Evolutionary conservation across 64 coral and sea anemone genomes (phyloP), one percentile per base, ranked within the genome.

Genomic region (Catalaphyllia jardinei): DNA sequence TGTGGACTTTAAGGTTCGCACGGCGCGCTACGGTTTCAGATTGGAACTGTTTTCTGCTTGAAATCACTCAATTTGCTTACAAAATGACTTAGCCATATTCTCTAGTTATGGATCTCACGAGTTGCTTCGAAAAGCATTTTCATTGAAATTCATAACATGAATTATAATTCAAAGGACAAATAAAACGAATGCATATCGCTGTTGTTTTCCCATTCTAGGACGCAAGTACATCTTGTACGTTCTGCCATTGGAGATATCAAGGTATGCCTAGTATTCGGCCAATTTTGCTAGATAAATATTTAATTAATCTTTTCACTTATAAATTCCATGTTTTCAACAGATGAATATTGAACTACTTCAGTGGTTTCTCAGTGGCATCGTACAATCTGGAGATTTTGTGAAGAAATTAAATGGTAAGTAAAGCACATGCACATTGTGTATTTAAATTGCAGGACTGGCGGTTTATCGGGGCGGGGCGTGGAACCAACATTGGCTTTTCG

Each of bases 191-290:
- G 5, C n/a, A 8, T 50, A 6, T 77, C 1, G n/a, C 10, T 29
- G 38, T 50, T 77, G 19, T 52, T 13, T 49, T 22, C 38, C 19
- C 31, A 50, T 20, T 22, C 74, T n/a, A 77, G 74, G 39, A 51
- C 31, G 9, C 17, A 77, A 77, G 35, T 77, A 10, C 74, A 49
- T 24, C 35, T 77, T 50, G 75, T 79, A 20, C 73, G 76, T 15
- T 89, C 87, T 78, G 87, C 87, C 8, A 89, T 89, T 20, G 87
- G 87, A 61, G 25, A 89, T 62, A 79, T 89, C 29, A 12, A n/a
- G 60, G 87, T 89, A 79, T 22, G 38, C 3, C 20, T 46, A 6
- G 0, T 77, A 49, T 22, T 17, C 22, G 19, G 14, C 2, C 35
- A 20, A 25, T 69, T 69, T 69, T 69, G 65, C 22, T 0, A 4